Evolutionary conservation across 2,888 invertebrate species (phyloP), one percentile per base, ranked within the genome.

Genomic region (Mylabris sibirica): DNA sequence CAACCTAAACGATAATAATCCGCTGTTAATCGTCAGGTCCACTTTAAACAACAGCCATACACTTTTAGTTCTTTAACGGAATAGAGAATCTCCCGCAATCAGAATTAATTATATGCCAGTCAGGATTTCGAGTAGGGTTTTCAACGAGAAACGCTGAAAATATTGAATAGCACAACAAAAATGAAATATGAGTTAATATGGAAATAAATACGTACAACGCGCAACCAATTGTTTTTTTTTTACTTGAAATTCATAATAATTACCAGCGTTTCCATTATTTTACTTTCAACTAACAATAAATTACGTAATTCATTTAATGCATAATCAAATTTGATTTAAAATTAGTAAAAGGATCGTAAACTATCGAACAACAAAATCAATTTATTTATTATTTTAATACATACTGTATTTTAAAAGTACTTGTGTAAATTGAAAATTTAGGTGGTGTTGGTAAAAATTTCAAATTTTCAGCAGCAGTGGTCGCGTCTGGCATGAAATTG

Each of bases 91-190:
- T 57, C 14, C 6, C 26, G 14, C 57, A 57, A 57, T 57, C 57
- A 26, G 26, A 57, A 57, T 57, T 57, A 57, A 57, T 57, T 57
- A 57, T 57, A 57, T 57, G 26, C 57, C 57, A 57, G 57, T 57
- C 57, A 57, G 14, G n/a, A 57, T 57, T 57, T 26, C 14, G 26
- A 57, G 57, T 26, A 24, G 57, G 14, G n/a, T 14, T 57, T 57
- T 57, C 24, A 57, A 26, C 26, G 57, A 14, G 57, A 57, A 57
- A 26, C n/a, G 22, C 22, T 26, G 26, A 12, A 57, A 57, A 57
- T 24, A 26, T 57, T 57, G 14, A 57, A 57, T 57, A 11, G 14
- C 24, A 57, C 26, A 57, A 57, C 12, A 26, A n/a, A 24, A 24
- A 57, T 26, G 26, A 57, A 26, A 57, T 14, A 24, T 14, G 26